A percentile compares a stretch with the other conserved stretches of the same genome.
These are phyloP conservation scores for Papilio machaon DNA, from an alignment of 1,140 invertebrate species.

Conservation along the genomic window DNA sequence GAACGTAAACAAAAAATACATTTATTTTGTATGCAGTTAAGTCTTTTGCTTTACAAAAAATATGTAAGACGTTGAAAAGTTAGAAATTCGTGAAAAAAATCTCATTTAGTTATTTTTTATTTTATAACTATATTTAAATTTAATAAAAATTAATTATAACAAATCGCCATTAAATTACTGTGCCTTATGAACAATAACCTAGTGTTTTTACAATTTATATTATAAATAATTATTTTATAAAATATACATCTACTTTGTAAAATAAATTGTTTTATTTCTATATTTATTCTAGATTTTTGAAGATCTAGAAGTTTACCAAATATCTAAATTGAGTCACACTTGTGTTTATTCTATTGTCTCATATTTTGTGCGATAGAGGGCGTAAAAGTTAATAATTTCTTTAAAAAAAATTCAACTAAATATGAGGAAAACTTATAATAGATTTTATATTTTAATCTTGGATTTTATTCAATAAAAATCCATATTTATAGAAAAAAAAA, in stretches of 20 bases:
- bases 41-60: no score
- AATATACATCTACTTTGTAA: neutral
- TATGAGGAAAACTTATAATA: no score
- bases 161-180: neutral
- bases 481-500: no score
- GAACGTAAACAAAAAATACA: neutral
- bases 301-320: neutral
- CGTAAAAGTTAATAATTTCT: neutral
- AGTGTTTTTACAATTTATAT: conserved; percentile 9
- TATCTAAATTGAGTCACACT: no score
- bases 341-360: no score
- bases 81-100: neutral
- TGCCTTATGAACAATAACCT: neutral
- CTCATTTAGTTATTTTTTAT: neutral
- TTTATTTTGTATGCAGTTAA: neutral
- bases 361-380: neutral
- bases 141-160: neutral
- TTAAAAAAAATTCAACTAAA: neutral
- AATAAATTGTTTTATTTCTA: neutral
- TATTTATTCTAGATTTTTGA: neutral
- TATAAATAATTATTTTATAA: neutral
- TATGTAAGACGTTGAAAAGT: neutral
- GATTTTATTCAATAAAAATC: no score
- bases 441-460: no score
- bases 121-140: neutral